Evolutionary conservation across 2,888 invertebrate genomes (phyloP).

Genomic region (Norana najaformis): DNA sequence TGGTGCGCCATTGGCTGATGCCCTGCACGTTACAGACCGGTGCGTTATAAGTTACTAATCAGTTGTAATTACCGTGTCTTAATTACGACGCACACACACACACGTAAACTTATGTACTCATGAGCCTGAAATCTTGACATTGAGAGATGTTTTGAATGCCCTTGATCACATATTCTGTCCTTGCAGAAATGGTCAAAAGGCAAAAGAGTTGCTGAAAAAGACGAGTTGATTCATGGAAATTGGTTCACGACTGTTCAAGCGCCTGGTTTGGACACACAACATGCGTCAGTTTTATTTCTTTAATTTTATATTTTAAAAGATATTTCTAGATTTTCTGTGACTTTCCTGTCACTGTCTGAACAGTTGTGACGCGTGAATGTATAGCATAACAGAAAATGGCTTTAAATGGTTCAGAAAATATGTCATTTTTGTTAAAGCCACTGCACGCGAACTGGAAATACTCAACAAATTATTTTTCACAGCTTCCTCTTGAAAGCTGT

Average conservation of each 20-base stretch:
- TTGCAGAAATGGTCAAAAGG: conserved; percentile 86
- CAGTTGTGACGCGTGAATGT: too few species aligned
- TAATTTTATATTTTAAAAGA: neutral
- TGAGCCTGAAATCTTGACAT: neutral
- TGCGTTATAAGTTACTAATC: too few species aligned
- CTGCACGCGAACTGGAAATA: too few species aligned
- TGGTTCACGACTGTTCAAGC: conserved; percentile 83
- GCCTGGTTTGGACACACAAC: conserved; percentile 38
- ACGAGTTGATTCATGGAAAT: conserved; percentile 72
- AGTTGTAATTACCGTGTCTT: too few species aligned
- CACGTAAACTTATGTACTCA: neutral
- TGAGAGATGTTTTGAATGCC: neutral
- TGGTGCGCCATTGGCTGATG: too few species aligned
- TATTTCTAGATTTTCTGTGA: neutral
- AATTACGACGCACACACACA: neutral
- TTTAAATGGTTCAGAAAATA: too few species aligned
- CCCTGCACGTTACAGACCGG: too few species aligned
- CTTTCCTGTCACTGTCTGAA: too few species aligned
- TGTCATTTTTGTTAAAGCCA: too few species aligned
- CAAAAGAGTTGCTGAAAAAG: conserved; percentile 91
- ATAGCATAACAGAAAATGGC: too few species aligned
- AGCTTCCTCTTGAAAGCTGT: too few species aligned
- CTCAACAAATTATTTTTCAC: too few species aligned
- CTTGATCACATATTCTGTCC: neutral
- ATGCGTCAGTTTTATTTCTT: conserved; percentile 39